Evolutionary conservation across 2,888 invertebrate genomes (phyloP).

Genomic region (Ochropleura leucogaster): DNA sequence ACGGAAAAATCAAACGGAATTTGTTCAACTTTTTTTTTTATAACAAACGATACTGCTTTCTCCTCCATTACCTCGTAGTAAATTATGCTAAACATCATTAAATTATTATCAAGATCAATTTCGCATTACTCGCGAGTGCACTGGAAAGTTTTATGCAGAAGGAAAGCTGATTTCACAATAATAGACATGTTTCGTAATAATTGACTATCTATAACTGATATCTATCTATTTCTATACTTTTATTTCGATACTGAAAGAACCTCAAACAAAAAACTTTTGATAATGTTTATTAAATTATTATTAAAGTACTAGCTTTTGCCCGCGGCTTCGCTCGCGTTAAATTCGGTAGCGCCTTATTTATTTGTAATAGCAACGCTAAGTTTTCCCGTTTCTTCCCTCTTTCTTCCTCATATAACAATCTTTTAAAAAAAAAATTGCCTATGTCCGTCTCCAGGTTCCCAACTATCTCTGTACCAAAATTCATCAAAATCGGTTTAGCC

Average conservation of each 20-base stretch:
- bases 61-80: slow-evolving; percentile 27
- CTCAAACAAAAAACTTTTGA: not conserved
- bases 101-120: slow-evolving; percentile 63
- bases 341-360: too few relatives aligned
- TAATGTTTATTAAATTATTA: not conserved
- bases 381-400: too few relatives aligned
- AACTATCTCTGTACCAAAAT: too few relatives aligned
- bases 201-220: slow-evolving; percentile 21
- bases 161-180: slow-evolving; percentile 74
- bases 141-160: slow-evolving; percentile 73
- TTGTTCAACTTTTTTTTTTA: not conserved
- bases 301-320: too few relatives aligned
- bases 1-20: not conserved
- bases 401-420: too few relatives aligned
- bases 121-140: slow-evolving; percentile 67
- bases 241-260: not conserved
- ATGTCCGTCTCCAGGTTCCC: too few relatives aligned
- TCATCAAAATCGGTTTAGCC: too few relatives aligned
- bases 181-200: slow-evolving; percentile 56
- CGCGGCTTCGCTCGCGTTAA: too few relatives aligned
- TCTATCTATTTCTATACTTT: not conserved
- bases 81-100: slow-evolving; percentile 53
- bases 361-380: too few relatives aligned
- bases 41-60: slow-evolving; percentile 31
- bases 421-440: too few relatives aligned